Base-by-base conservation (phyloP, 1,140 invertebrate genomes). In the Drosophila kohkoa region DNA sequence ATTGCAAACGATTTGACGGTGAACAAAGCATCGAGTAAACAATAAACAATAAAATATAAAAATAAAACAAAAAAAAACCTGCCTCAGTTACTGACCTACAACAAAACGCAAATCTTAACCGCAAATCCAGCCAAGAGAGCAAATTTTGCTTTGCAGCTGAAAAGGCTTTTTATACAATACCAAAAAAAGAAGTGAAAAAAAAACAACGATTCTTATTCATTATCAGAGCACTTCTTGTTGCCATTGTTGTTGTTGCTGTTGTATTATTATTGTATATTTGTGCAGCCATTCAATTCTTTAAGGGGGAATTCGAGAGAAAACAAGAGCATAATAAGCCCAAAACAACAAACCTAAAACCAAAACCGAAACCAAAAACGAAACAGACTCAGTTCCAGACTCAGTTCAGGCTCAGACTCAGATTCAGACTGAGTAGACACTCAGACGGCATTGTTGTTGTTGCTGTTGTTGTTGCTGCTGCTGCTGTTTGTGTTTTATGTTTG, bases 371-470 rank as follows among this genome's bases (percentile, higher is more conserved):
- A 38, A 57, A 62, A 77, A 41, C 10, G 57, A 45, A 49, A 46
- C 73, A 51, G 62, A 60, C 57, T 52, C 72, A 20, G 45, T 43
- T 28, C 52, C 54, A 49, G 71, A 75, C 58, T 52, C 72, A 20
- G 43, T 32, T 28, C 52, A 32, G 30, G 6, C 32, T 32, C 54
- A 49, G 71, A 75, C 58, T 63, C 78, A 77, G 85, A 77, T 74
- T 68, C 80, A 78, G 77, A 64, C 76, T 75, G 78, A 88, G 85
- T 80, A 87, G 83, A 88, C 85, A 88, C 83, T 88, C 85, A 88
- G 83, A 89, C 83, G 83, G 77, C 83, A 81, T 89, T 87, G 70
- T 79, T 86, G 82, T 67, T 77, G 64, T 89, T 87, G 70, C 76
- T 86, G 82, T 67, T 77, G 64, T 30, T 48, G 58, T 20, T 62